A percentile compares a stretch with the other conserved stretches of the same genome.
These are phyloP conservation scores for Drosophila punjabiensis DNA, from an alignment of 1,140 invertebrate species.

Conservation along the genomic window DNA sequence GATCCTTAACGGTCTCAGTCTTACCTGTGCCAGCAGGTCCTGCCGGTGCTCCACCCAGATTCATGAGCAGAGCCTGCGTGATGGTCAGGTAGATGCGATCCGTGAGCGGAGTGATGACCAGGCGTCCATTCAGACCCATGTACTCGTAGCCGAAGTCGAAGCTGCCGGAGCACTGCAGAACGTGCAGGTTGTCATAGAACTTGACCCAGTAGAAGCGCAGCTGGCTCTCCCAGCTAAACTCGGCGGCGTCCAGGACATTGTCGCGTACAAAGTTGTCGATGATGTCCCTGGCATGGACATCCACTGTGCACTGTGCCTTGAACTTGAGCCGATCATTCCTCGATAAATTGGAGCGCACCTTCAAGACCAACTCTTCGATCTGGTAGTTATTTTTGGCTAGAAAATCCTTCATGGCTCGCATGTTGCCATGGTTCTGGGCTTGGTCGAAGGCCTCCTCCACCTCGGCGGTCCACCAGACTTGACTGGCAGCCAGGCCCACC, in stretches of 20 bases:
- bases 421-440: conserved; percentile 90
- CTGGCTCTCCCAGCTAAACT: conserved; percentile 97
- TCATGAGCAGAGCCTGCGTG: conserved; percentile 95
- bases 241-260: conserved; percentile 92
- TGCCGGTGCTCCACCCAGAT: conserved; percentile 94
- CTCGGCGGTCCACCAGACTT: conserved; percentile 97
- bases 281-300: conserved; percentile 96
- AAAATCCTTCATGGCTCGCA: conserved; percentile 96
- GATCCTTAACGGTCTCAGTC: conserved; percentile 95
- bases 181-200: conserved; percentile 91
- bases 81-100: conserved; percentile 96
- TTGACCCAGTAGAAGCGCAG: conserved; percentile 96
- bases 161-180: conserved; percentile 93
- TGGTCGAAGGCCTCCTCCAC: conserved; percentile 95
- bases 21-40: conserved; percentile 93
- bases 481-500: conserved; percentile 93
- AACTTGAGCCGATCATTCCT: conserved; percentile 95
- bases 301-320: conserved; percentile 94
- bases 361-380: conserved; percentile 93
- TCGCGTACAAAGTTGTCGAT: conserved; percentile 94
- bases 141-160: conserved; percentile 98
- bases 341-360: conserved; percentile 87
- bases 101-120: conserved; percentile 96
- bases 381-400: conserved; percentile 92
- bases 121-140: conserved; percentile 95